Percentiles rank a stretch among this genome's conserved stretches.
Conservation (phyloP, 1,140 invertebrate genomes). For the Schlechtendalia chinensis region DNA sequence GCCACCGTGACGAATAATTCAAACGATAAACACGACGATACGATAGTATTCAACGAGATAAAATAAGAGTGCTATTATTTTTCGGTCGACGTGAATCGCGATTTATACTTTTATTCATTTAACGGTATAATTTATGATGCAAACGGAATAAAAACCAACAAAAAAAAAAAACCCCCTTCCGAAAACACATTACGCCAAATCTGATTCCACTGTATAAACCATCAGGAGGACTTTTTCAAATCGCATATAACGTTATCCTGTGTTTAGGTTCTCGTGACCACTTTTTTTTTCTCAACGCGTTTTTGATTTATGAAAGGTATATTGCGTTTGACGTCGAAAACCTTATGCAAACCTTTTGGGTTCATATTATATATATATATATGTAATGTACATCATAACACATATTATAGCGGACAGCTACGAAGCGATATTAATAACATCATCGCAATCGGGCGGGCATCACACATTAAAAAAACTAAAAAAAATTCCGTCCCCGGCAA, state of each 20-base stretch:
- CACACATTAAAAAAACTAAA: too few species aligned
- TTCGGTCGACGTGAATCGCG: not conserved
- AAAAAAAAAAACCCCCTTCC: not conserved
- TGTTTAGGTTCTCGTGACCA: not conserved
- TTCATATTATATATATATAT: not conserved
- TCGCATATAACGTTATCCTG: constrained; percentile 1
- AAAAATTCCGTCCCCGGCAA: not conserved
- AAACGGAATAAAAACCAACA: too few species aligned
- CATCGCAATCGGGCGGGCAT: not conserved
- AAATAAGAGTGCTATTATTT: not conserved
- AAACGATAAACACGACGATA: too few species aligned
- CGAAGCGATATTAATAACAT: constrained; percentile 3
- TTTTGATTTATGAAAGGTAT: constrained; percentile 29
- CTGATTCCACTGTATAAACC: not conserved
- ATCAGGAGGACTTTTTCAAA: not conserved
- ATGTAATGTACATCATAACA: too few species aligned
- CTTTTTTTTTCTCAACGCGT: constrained; percentile 16
- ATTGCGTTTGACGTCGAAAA: constrained; percentile 12
- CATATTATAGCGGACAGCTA: not conserved
- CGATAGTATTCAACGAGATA: not conserved
- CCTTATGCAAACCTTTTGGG: constrained; percentile 18
- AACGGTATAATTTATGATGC: not conserved
- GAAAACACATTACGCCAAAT: constrained; percentile 1
- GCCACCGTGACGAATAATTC: not conserved
- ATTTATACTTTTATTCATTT: not conserved